Evolutionary conservation across 64 coral and sea anemone genomes (phyloP).

Genomic region (Montipora capricornis): DNA sequence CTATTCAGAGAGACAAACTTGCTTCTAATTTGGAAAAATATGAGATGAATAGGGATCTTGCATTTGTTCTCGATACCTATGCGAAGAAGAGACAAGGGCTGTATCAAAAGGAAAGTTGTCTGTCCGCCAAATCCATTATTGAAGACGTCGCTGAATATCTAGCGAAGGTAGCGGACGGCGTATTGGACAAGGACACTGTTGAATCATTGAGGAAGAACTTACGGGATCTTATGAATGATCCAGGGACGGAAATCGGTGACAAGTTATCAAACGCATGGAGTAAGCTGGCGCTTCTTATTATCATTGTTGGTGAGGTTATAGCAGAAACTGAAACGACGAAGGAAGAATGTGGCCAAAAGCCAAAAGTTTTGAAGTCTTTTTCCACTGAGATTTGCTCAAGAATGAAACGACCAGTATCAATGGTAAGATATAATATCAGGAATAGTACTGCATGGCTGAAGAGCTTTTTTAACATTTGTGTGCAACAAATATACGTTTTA

Average conservation of each 20-base stretch:
- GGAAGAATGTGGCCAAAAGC: background rate
- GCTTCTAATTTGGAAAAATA: background rate
- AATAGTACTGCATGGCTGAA: no score
- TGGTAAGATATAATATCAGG: background rate
- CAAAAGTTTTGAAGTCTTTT: background rate
- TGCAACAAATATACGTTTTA: no score
- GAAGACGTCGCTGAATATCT: background rate
- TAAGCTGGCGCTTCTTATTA: background rate
- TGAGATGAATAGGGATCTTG: slow-evolving; percentile 3
- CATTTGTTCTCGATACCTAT: background rate
- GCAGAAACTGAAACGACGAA: background rate
- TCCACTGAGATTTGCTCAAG: background rate
- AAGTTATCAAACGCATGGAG: background rate
- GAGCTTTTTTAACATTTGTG: no score
- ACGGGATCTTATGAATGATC: background rate
- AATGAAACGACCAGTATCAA: background rate
- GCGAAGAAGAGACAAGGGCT: background rate
- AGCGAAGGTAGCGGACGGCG: background rate
- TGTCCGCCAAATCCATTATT: background rate
- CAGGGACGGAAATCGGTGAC: background rate
- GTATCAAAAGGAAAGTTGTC: background rate
- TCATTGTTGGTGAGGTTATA: slow-evolving; percentile 4
- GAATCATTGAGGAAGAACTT: background rate
- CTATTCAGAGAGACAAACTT: background rate
- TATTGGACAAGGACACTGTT: background rate